Conservation (phyloP, 1,140 invertebrate genomes). For the Leucophenga varia region DNA sequence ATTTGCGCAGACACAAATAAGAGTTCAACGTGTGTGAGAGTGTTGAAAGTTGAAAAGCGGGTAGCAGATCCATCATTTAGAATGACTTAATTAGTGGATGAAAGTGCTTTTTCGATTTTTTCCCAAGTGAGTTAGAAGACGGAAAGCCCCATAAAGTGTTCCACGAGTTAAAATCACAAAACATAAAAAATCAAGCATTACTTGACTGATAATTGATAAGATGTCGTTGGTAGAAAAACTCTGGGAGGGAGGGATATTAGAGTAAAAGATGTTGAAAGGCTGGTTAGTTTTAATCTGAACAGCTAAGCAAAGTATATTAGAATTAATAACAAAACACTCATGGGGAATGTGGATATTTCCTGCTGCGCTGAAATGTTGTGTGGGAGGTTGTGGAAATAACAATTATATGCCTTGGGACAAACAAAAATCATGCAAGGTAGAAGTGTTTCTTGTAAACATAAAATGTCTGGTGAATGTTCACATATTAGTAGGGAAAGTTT, state of each 20-base stretch:
- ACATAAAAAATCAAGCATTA: constrained; percentile 3
- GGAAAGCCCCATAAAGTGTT: constrained; percentile 10
- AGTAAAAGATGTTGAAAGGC: no score
- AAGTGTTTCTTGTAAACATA: constrained; percentile 11
- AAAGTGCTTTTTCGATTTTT: constrained; percentile 8
- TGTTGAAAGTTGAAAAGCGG: no score
- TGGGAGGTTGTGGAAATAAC: no score
- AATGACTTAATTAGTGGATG: not conserved
- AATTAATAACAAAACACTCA: no score
- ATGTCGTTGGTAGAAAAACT: constrained; percentile 1
- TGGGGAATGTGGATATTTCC: no score
- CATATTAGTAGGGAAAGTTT: constrained; percentile 5
- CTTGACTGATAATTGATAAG: constrained; percentile 2
- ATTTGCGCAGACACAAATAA: no score
- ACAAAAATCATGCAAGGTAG: constrained; percentile 5
- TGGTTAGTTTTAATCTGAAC: no score
- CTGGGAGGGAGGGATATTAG: constrained; percentile 10
- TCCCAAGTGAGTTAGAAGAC: constrained; percentile 5
- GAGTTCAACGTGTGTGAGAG: no score
- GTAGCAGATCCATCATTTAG: constrained; percentile 16
- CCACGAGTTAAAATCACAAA: constrained; percentile 15
- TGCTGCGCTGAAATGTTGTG: no score
- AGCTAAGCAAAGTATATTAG: no score
- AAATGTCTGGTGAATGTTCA: not conserved
- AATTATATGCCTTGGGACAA: no score